Base-by-base conservation (phyloP, 2,888 invertebrate species). In the Anarsia innoxiella region DNA sequence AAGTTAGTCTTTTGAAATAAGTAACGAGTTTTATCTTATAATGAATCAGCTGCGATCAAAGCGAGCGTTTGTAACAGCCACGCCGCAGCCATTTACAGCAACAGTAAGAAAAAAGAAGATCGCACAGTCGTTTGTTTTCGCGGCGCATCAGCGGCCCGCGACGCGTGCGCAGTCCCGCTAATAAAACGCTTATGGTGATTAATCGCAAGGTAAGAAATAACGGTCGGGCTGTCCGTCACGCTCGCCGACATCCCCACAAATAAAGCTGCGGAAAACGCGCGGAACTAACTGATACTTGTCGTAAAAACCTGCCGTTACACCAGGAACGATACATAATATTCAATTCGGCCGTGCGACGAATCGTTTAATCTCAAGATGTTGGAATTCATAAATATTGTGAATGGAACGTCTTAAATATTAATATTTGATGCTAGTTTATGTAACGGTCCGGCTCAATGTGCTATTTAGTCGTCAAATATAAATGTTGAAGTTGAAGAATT, bases 101-200 rank as follows among this genome's bases (percentile, higher is more conserved):
- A 48, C 42, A 54, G 19, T 6, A 6, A 3, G n/a, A n/a, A 19
- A 19, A 19, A 19, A 3, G 19, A 19, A n/a, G n/a, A n/a, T n/a
- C n/a, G n/a, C n/a, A n/a, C n/a, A n/a, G n/a, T n/a, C n/a, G n/a
- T n/a, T n/a, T n/a, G n/a, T n/a, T n/a, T n/a, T n/a, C n/a, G n/a
- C n/a, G n/a, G 19, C 19, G 19, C 19, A 8, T 19, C 19, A 19
- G 4, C 19, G 19, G 19, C 8, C 41, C 29, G 72, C 58, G 57
- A n/a, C 50, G 44, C 44, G 58, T 55, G 51, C 52, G 45, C 55
- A n/a, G 46, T 56, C 53, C 50, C 50, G 53, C 61, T 62, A 77
- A 77, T 79, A 79, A 78, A 79, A 74, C 76, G 69, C 64, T 75
- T 71, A 64, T 59, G 49, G 70, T 73, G 73, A 76, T 78, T 74